Conservation (phyloP, 2,888 invertebrate species). For the Alsophila aescularia region DNA sequence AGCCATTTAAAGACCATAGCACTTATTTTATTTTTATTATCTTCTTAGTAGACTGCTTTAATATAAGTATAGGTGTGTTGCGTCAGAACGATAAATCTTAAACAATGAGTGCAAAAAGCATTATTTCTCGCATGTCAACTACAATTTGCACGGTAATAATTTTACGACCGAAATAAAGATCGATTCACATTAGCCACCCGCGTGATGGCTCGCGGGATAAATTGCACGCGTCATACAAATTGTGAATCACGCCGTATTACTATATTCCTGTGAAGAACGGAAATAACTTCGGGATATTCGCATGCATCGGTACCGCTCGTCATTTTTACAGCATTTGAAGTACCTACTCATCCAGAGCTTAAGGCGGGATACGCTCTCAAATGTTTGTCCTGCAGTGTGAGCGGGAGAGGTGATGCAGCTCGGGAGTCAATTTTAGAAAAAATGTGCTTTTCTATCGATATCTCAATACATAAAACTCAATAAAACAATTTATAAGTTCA, state of each 20-base stretch:
- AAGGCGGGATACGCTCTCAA: no score
- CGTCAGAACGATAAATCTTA: no score
- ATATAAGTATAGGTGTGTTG: no score
- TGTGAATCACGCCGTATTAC: constrained; percentile 43
- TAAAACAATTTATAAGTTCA: no score
- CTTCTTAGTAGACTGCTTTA: no score
- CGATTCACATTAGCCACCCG: constrained; percentile 40
- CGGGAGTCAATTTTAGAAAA: no score
- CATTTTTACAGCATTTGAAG: constrained; percentile 27
- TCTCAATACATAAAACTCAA: no score
- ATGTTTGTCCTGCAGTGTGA: no score
- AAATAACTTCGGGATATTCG: constrained; percentile 32
- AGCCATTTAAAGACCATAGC: no score
- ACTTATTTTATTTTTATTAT: no score
- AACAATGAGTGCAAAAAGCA: constrained; percentile 13
- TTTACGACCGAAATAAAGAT: constrained; percentile 42
- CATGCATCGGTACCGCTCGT: constrained; percentile 28
- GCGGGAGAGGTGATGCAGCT: no score
- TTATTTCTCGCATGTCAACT: constrained; percentile 11
- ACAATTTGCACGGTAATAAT: constrained; percentile 29
- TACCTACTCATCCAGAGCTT: constrained; percentile 22
- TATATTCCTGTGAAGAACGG: constrained; percentile 27
- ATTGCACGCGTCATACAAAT: constrained; percentile 31
- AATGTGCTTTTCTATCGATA: no score
- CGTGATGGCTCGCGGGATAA: constrained; percentile 42